Evolutionary conservation across 2,797 vertebrate species (phyloP).

Genomic region (Falco peregrinus): DNA sequence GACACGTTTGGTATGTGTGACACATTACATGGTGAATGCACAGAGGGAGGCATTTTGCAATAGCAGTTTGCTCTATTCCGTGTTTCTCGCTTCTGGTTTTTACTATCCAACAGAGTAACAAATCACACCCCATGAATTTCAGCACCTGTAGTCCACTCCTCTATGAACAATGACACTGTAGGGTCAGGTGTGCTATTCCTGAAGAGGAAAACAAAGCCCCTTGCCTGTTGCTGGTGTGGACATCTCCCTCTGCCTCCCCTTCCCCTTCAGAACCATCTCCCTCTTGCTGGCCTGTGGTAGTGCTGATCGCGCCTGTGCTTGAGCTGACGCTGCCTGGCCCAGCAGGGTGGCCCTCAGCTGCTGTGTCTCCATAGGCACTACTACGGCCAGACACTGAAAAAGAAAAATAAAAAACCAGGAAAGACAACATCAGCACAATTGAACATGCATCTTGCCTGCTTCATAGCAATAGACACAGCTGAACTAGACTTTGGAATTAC

Average conservation of each 20-base stretch:
- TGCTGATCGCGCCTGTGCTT: constrained; percentile 97
- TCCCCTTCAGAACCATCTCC: constrained; percentile 96
- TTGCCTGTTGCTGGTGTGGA: constrained; percentile 96
- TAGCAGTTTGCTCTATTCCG: not conserved
- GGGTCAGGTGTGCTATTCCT: not conserved
- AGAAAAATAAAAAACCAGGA: not conserved
- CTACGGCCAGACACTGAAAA: constrained; percentile 92
- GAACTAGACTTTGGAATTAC: rapidly evolving
- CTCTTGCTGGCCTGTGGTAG: constrained; percentile 95
- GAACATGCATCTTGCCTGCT: not conserved
- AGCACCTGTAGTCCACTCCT: not conserved
- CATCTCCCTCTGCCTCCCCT: constrained; percentile 92
- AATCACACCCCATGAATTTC: rapidly evolving
- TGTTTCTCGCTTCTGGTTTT: not conserved
- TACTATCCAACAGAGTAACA: not conserved
- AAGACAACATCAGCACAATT: rapidly evolving
- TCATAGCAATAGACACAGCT: rapidly evolving
- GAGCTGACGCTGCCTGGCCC: constrained; percentile 97
- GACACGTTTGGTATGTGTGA: not conserved
- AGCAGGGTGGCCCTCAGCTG: constrained; percentile 91
- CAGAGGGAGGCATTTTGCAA: not conserved
- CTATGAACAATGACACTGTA: not conserved
- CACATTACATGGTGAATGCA: rapidly evolving
- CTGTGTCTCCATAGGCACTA: constrained; percentile 93
- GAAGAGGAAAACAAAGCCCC: not conserved